These are phyloP conservation scores for Acipenser ruthenus DNA, from an alignment of 2,797 vertebrate species.

Conservation along the genomic window DNA sequence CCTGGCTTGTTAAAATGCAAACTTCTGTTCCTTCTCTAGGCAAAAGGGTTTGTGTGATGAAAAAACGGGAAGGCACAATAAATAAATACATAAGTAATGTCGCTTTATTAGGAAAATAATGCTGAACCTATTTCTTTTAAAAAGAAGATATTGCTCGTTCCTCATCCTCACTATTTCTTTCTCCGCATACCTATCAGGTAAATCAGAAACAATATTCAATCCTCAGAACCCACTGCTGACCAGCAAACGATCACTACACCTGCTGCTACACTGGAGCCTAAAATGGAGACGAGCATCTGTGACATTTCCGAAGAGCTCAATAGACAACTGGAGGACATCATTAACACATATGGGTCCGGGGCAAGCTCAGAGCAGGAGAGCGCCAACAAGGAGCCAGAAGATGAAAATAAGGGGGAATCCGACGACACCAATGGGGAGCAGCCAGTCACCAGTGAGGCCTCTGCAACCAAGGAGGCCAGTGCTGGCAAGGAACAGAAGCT, in stretches of 20 bases:
- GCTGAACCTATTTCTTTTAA: too few species aligned
- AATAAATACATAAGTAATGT: too few species aligned
- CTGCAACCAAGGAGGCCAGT: conserved; percentile 39
- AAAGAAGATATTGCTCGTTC: too few species aligned
- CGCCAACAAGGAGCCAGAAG: conserved; percentile 15
- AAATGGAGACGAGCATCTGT: background rate
- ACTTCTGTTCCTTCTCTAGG: too few species aligned
- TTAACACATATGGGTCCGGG: conserved; percentile 65
- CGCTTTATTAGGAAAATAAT: too few species aligned
- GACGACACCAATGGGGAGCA: conserved; percentile 49
- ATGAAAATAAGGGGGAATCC: conserved; percentile 41
- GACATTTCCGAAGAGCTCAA: conserved; percentile 70
- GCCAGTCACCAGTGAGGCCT: conserved; percentile 33
- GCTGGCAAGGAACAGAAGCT: conserved; percentile 77
- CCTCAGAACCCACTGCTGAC: conserved; percentile 32
- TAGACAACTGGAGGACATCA: conserved; percentile 77
- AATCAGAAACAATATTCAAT: conserved; percentile 38
- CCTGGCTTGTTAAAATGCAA: too few species aligned
- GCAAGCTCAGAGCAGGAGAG: conserved; percentile 42
- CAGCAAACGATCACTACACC: conserved; percentile 13
- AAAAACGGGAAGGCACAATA: too few species aligned
- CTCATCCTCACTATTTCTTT: too few species aligned
- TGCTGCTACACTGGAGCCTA: background rate
- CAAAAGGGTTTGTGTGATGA: too few species aligned
- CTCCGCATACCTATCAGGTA: background rate